phyloP scores from a whole-genome alignment of 2,888 invertebrate species.

The Campaea margaritaria region DNA sequence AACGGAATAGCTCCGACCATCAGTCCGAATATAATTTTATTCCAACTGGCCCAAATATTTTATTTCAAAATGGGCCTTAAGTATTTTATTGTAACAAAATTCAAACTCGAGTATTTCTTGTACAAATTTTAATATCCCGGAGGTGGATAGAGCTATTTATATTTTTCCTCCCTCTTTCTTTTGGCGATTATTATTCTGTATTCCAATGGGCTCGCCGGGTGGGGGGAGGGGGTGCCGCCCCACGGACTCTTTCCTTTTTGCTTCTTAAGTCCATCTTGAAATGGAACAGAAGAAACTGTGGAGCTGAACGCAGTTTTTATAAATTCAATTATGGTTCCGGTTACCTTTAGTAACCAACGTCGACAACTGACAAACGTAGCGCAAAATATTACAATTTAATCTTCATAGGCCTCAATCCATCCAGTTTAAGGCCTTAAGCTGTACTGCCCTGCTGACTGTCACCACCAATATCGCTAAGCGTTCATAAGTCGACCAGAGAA shows the following conservation, averaged over 20 bases:
- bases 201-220: slow-evolving; percentile 72
- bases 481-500: too few species aligned
- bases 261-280: slow-evolving; percentile 86
- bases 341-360: background rate
- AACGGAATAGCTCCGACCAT: slow-evolving; percentile 40
- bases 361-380: too few species aligned
- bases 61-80: slow-evolving; percentile 48
- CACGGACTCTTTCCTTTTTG: slow-evolving; percentile 84
- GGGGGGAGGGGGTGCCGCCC: slow-evolving; percentile 58
- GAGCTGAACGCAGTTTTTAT: slow-evolving; percentile 43
- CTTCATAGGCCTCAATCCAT: too few species aligned
- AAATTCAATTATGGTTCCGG: background rate
- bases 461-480: too few species aligned
- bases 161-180: slow-evolving; percentile 84
- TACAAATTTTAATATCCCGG: slow-evolving; percentile 82
- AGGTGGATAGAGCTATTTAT: slow-evolving; percentile 81
- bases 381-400: too few species aligned
- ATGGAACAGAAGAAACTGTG: slow-evolving; percentile 56
- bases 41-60: slow-evolving; percentile 61
- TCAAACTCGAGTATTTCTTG: slow-evolving; percentile 70
- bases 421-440: too few species aligned
- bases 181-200: slow-evolving; percentile 85
- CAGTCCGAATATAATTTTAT: slow-evolving; percentile 27
- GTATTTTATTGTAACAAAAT: slow-evolving; percentile 79
- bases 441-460: too few species aligned